A percentile compares a stretch with the other conserved stretches of the same genome.
Evolutionary conservation across 2,888 invertebrate species (phyloP).

Genomic region (Melitaea athalia): DNA sequence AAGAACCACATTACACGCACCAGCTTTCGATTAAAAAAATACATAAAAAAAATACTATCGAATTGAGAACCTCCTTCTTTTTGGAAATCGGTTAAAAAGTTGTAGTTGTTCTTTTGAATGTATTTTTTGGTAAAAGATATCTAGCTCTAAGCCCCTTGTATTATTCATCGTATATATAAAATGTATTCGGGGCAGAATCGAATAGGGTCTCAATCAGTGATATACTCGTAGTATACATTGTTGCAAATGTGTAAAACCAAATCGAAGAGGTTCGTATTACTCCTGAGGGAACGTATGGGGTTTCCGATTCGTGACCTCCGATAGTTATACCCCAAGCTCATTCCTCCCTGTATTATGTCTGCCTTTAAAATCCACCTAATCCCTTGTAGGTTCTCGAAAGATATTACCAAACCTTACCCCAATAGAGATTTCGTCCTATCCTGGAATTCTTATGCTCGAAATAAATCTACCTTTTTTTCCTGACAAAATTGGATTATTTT

Average conservation of each 20-base stretch:
- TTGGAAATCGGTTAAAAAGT: too few species aligned
- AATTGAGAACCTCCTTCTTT: too few species aligned
- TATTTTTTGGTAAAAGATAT: too few species aligned
- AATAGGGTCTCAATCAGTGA: neutral
- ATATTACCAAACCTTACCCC: conserved; percentile 41
- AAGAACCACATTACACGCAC: too few species aligned
- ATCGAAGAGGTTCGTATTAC: conserved; percentile 35
- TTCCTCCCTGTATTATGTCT: conserved; percentile 37
- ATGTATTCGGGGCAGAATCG: neutral
- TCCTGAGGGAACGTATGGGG: conserved; percentile 33
- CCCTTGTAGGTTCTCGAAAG: conserved; percentile 42
- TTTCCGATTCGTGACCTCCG: conserved; percentile 38
- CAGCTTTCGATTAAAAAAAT: too few species aligned
- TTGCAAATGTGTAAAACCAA: conserved; percentile 28
- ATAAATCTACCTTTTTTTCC: conserved; percentile 41
- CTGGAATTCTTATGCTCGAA: conserved; percentile 38
- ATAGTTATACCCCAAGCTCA: conserved; percentile 39
- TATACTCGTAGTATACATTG: conserved; percentile 9
- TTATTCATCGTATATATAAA: neutral
- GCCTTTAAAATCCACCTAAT: conserved; percentile 43
- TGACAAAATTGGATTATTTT: conserved; percentile 43
- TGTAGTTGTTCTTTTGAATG: too few species aligned
- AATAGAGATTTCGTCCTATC: conserved; percentile 37
- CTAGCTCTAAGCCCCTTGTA: neutral
- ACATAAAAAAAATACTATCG: too few species aligned